Conservation (phyloP, 2,113 vertebrate genomes). For the Saguinus imperator region DNA sequence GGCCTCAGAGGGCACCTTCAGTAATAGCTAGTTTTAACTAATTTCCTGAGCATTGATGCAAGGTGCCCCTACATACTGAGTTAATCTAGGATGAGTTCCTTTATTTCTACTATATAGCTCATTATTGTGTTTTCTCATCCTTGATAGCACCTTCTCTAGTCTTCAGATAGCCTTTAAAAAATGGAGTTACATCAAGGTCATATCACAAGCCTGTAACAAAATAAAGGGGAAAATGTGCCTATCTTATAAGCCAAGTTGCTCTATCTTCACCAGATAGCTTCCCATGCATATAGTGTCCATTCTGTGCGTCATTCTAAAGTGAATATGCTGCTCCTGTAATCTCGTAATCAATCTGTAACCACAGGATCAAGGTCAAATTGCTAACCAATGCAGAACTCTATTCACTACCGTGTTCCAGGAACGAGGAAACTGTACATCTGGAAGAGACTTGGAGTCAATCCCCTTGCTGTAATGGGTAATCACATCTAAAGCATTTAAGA, state of each 20-base stretch:
- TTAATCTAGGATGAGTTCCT: slow-evolving; percentile 29
- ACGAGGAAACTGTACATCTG: slow-evolving; percentile 13
- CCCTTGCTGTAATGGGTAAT: slow-evolving; percentile 48
- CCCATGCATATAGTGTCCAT: not conserved
- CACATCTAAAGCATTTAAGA: slow-evolving; percentile 36
- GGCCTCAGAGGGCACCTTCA: slow-evolving; percentile 52
- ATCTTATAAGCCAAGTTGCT: not conserved
- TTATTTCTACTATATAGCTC: slow-evolving; percentile 22
- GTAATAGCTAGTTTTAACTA: slow-evolving; percentile 63
- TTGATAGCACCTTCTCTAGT: not conserved
- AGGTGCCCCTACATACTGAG: not conserved
- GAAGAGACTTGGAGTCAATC: not conserved
- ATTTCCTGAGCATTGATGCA: slow-evolving; percentile 55
- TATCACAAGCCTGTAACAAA: not conserved
- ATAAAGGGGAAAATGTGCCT: not conserved
- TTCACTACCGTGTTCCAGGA: not conserved
- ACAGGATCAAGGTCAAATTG: slow-evolving; percentile 63
- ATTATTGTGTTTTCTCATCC: slow-evolving; percentile 41
- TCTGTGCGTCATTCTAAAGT: slow-evolving; percentile 9
- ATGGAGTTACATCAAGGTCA: not conserved
- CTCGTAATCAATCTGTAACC: slow-evolving; percentile 49
- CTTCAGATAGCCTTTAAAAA: slow-evolving; percentile 29
- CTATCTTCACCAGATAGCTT: not conserved
- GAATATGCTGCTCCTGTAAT: slow-evolving; percentile 43
- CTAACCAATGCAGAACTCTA: slow-evolving; percentile 14